Evolutionary conservation across 2,113 vertebrate species (phyloP), one percentile per base, ranked within the genome.

Genomic region (Neofelis nebulosa): DNA sequence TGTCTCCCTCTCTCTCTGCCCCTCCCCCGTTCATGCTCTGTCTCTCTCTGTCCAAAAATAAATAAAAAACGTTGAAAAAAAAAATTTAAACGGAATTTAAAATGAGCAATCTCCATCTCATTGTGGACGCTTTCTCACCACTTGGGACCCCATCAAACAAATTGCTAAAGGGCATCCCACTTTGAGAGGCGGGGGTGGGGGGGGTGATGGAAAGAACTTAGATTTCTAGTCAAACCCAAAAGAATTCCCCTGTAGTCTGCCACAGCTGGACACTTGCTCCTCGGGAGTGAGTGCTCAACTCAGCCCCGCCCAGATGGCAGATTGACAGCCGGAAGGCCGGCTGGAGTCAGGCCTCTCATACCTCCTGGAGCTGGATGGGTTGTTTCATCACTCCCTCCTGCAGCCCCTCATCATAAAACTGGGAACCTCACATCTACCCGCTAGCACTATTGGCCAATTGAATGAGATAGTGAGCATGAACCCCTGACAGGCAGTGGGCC

Each of bases 361-460:
- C n/a, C 8, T 33, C 3, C 12, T 19, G 48, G 82, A 27, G 25
- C 19, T 21, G 31, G 23, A 3, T 16, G 38, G 55, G 45, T 33
- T 38, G 12, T 21, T 12, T 79, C 25, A 19, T 33, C 45, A 15
- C 33, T 38, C 52, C 10, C 52, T 55, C n/a, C 69, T 63, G 92
- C 33, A 38, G 66, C 41, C 25, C 48, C 41, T 33, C 23, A 1
- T 74, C 76, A 19, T 25, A 57, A 45, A 76, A 61, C 27, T 1
- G 36, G 25, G 29, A 41, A 23, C 4, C 36, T 27, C 18, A 2
- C 10, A 3, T 38, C 25, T 73, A 55, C 52, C 36, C 18, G 1
- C 55, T 0, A 29, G 52, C 8, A 2, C 3, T 4, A 0, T 4
- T 31, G 69, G 91, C 13, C 16, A 10, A n/a, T 2, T 2, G 6